Evolutionary conservation across 2,797 vertebrate species (phyloP).

Genomic region (Hydrolagus colliei): DNA sequence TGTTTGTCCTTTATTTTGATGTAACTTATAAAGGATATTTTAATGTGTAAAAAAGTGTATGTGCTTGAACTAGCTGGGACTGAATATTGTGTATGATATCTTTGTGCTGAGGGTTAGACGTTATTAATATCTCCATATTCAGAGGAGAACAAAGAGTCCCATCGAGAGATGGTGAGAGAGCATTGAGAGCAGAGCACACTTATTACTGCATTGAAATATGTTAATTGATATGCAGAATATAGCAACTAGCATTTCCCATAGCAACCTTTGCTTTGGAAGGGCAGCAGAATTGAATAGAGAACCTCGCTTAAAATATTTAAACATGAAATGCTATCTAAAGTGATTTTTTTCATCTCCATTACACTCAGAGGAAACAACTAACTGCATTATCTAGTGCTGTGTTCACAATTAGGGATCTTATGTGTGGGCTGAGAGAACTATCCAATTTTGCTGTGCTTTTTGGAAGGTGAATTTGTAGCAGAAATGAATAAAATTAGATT

Average conservation of each 20-base stretch:
- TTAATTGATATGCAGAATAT: slow-evolving; percentile 23
- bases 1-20: not conserved
- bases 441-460: not conserved
- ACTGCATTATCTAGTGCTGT: not conserved
- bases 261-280: slow-evolving; percentile 25
- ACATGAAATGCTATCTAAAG: not conserved
- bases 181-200: slow-evolving; percentile 3
- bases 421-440: not conserved
- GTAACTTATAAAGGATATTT: not conserved
- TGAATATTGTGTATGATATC: slow-evolving; percentile 1
- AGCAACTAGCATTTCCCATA: slow-evolving; percentile 12
- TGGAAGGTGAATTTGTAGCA: not conserved
- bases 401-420: not conserved
- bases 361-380: not conserved
- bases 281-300: slow-evolving; percentile 5
- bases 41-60: not conserved
- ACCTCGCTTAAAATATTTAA: slow-evolving; percentile 10
- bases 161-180: not conserved
- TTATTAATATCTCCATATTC: slow-evolving; percentile 24
- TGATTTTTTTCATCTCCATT: slow-evolving; percentile 22
- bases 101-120: not conserved
- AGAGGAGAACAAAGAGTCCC: slow-evolving; percentile 13
- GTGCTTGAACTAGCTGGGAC: not conserved
- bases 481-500: not conserved
- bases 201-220: slow-evolving; percentile 23